phyloP scores from a whole-genome alignment of 1,140 invertebrate genomes.

The Himalopsyche phryganea region DNA sequence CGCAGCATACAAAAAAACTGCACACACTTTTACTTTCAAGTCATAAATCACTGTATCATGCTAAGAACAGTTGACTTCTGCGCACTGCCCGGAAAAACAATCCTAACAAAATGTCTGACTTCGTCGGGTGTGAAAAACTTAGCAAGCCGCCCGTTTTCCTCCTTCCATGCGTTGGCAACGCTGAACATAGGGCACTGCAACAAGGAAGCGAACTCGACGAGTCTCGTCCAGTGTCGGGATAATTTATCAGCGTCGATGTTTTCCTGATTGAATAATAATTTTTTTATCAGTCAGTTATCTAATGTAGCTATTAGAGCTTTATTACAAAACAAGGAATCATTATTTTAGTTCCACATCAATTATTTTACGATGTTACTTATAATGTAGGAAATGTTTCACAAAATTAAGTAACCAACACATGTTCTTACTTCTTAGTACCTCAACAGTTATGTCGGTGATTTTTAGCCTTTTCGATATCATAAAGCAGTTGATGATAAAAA shows the following conservation, averaged over 20 bases:
- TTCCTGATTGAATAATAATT: constrained; percentile 19
- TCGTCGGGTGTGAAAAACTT: constrained; percentile 21
- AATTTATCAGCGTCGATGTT: constrained; percentile 13
- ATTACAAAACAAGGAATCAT: not conserved
- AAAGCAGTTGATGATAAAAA: too few relatives aligned
- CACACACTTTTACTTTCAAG: too few relatives aligned
- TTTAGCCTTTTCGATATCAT: too few relatives aligned
- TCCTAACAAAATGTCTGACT: constrained; percentile 23
- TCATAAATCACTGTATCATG: constrained; percentile 15
- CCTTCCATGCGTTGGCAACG: constrained; percentile 16
- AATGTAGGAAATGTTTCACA: too few relatives aligned
- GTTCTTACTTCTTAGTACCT: too few relatives aligned
- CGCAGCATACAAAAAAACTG: not conserved
- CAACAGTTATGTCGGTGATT: too few relatives aligned
- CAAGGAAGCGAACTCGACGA: constrained; percentile 16
- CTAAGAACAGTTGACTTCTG: constrained; percentile 21
- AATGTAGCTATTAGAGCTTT: not conserved
- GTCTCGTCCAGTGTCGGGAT: constrained; percentile 17
- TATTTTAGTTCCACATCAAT: too few relatives aligned
- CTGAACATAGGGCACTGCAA: constrained; percentile 21
- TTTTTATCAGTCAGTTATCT: not conserved
- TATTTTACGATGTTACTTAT: too few relatives aligned
- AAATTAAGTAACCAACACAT: too few relatives aligned
- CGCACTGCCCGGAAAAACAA: constrained; percentile 13
- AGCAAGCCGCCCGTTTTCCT: constrained; percentile 4